phyloP scores from a whole-genome alignment of 2,888 invertebrate genomes.

The Autographa pulchrina region DNA sequence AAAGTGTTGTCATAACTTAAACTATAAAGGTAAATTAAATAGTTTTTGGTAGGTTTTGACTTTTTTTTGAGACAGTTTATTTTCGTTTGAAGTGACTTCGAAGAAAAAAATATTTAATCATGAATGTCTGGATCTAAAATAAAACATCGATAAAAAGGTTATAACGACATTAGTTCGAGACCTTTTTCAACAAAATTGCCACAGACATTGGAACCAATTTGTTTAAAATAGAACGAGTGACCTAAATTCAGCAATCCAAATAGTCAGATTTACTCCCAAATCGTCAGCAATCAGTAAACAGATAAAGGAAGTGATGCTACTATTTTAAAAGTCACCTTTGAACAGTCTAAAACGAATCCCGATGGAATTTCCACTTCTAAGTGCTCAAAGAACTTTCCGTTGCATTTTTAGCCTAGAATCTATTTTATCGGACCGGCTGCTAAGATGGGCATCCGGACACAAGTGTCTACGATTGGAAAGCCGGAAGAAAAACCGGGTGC shows the following conservation, averaged over 20 bases:
- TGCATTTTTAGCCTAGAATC: constrained; percentile 10
- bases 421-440: constrained; percentile 1
- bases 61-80: too few species aligned
- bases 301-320: background rate
- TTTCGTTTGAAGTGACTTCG: too few species aligned
- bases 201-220: background rate
- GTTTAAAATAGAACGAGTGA: background rate
- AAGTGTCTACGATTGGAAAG: constrained; percentile 9
- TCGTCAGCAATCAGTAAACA: background rate
- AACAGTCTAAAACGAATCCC: background rate
- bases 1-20: background rate
- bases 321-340: background rate
- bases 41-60: too few species aligned
- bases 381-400: constrained; percentile 4
- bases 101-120: background rate
- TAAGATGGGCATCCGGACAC: constrained; percentile 1
- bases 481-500: constrained; percentile 13
- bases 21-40: background rate
- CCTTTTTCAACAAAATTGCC: too few species aligned
- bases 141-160: background rate
- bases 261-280: background rate
- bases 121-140: background rate
- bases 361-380: constrained; percentile 1
- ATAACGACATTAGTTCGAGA: background rate
- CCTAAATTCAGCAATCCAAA: background rate